Conservation (phyloP, 2,113 vertebrate species). For the Todiramphus chloris region DNA sequence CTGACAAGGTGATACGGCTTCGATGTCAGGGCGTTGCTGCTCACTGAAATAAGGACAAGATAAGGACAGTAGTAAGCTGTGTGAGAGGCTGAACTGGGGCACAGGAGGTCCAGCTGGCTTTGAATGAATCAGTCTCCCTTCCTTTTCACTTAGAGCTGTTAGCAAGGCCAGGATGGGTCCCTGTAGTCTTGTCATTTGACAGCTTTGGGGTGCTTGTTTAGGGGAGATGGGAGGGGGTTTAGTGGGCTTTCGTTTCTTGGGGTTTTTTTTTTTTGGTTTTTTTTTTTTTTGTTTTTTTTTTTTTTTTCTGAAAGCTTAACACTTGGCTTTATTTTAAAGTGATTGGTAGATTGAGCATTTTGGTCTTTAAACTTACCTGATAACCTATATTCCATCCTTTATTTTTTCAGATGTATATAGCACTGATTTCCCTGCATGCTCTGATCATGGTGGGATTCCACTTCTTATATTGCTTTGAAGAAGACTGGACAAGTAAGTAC, state of each 20-base stretch:
- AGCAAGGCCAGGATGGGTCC: background rate
- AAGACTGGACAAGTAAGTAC: constrained; percentile 96
- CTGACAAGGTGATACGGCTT: background rate
- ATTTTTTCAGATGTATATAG: constrained; percentile 95
- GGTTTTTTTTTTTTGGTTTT: background rate
- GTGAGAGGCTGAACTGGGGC: background rate
- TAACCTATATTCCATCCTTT: background rate
- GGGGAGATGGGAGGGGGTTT: background rate
- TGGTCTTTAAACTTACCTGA: background rate
- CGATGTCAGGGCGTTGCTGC: background rate
- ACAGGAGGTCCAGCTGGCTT: background rate
- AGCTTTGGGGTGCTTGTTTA: background rate
- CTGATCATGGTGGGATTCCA: constrained; percentile 94
- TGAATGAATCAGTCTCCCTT: background rate
- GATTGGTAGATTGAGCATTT: background rate
- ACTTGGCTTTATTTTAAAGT: background rate
- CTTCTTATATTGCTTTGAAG: constrained; percentile 95
- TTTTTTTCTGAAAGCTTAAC: background rate
- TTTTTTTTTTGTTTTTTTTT: background rate
- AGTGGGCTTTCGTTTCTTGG: background rate
- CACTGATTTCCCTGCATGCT: constrained; percentile 94
- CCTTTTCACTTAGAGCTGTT: background rate
- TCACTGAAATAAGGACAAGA: background rate
- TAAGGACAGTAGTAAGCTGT: background rate
- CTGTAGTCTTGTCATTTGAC: background rate